phyloP scores from a whole-genome alignment of 2,113 vertebrate species.

The Nothobranchius kuhntae region DNA sequence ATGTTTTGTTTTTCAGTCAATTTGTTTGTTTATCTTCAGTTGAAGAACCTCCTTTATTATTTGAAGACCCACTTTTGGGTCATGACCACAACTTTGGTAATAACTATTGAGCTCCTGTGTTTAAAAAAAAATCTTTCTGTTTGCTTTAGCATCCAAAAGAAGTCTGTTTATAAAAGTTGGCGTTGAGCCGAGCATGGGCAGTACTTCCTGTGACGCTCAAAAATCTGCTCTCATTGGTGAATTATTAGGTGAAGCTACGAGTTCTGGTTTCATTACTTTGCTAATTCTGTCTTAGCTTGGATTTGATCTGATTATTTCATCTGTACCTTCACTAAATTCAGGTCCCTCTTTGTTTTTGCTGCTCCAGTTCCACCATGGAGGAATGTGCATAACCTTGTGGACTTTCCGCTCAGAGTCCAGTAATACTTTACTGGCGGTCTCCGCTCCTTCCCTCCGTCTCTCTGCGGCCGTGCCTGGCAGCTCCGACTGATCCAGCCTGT shows the following conservation, averaged over 20 bases:
- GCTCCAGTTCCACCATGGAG: conserved; percentile 22
- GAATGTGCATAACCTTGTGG: conserved; percentile 34
- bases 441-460: conserved; percentile 18
- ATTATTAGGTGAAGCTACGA: neutral
- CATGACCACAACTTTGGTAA: too few relatives aligned
- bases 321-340: conserved; percentile 5
- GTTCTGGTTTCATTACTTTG: neutral
- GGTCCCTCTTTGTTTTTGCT: neutral
- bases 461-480: conserved; percentile 32
- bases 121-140: too few relatives aligned
- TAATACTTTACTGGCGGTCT: conserved; percentile 21
- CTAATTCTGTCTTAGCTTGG: neutral
- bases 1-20: too few relatives aligned
- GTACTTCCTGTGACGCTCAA: too few relatives aligned
- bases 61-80: too few relatives aligned
- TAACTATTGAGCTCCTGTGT: too few relatives aligned
- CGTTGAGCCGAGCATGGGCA: too few relatives aligned
- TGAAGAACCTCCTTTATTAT: too few relatives aligned
- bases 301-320: neutral
- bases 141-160: too few relatives aligned
- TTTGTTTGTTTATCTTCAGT: too few relatives aligned
- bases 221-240: neutral
- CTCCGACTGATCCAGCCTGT: conserved; percentile 19
- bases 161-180: too few relatives aligned
- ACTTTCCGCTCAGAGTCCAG: conserved; percentile 43